Evolutionary conservation across 2,113 vertebrate genomes (phyloP), one percentile per base, ranked within the genome.

Genomic region (Chaetodon trifascialis): DNA sequence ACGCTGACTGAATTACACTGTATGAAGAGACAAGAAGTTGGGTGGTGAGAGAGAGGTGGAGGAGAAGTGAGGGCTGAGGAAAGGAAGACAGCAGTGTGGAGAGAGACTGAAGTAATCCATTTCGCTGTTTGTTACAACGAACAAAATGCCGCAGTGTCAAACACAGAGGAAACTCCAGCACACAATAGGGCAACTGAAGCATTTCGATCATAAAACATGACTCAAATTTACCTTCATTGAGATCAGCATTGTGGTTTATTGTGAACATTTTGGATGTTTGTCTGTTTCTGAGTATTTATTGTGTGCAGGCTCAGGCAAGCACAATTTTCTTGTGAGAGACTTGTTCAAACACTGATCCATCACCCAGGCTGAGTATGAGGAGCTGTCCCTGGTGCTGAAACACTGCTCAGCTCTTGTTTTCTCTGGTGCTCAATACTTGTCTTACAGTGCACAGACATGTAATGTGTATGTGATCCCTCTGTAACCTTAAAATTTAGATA

Each of bases 1-100:
- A 80, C 59, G 3, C 47, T 36, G 19, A 67, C 55, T 70, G 71
- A 84, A 84, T 68, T 34, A 89, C 75, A 85, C 44, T 59, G 40
- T 56, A 63, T 7, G 11, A 42, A 36, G 25, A 56, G 66, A 58
- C 15, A 10, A 73, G 60, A 62, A 23, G 49, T 25, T 60, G 23
- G 49, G 47, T 14, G 17, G 51, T 47, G 4, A 16, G 4, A 11
- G 44, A 4, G 3, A 49, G 23, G 21, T 36, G 15, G 34, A 47
- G 7, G 25, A 17, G 17, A 64, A 34, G 9, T 7, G 6, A 36
- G 47, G 15, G n/a, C 4, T 65, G 49, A 55, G 38, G 64, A 56
- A 10, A 58, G 15, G 52, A 42, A 63, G 36, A 65, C 3, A 14
- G 30, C 6, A 34, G 42, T 5, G 12, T 7, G 23, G 46, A 55